phyloP scores from a whole-genome alignment of 2,888 invertebrate genomes.

The Orthonevra nobilis region DNA sequence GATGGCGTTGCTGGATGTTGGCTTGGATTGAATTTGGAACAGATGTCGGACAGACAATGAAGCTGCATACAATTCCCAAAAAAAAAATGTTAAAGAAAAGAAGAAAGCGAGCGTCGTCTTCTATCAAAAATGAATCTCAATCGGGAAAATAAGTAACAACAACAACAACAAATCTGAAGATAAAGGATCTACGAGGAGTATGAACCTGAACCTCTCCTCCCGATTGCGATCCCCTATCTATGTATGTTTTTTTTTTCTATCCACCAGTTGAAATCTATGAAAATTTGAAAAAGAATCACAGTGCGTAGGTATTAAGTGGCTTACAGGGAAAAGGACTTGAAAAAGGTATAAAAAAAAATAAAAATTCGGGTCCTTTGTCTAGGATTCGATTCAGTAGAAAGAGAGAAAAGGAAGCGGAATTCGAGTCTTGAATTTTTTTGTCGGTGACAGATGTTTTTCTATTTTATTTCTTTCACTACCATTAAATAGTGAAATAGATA shows the following conservation, averaged over 20 bases:
- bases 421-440: slow-evolving; percentile 13
- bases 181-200: slow-evolving; percentile 63
- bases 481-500: slow-evolving; percentile 37
- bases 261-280: slow-evolving; percentile 59
- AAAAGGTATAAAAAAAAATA: no score
- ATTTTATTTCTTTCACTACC: no score
- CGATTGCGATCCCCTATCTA: slow-evolving; percentile 21
- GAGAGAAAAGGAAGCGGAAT: slow-evolving; percentile 3
- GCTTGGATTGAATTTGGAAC: slow-evolving; percentile 31
- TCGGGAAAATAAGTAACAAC: slow-evolving; percentile 3
- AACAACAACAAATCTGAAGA: slow-evolving; percentile 20
- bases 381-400: slow-evolving; percentile 33
- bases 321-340: slow-evolving; percentile 38
- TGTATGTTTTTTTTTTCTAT: no score
- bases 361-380: slow-evolving; percentile 61
- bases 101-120: slow-evolving; percentile 18
- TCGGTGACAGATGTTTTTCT: slow-evolving; percentile 62
- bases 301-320: slow-evolving; percentile 67
- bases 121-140: slow-evolving; percentile 12
- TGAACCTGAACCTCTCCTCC: no score
- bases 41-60: slow-evolving; percentile 67
- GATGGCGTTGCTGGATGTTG: slow-evolving; percentile 18
- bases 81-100: slow-evolving; percentile 22
- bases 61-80: slow-evolving; percentile 34
- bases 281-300: slow-evolving; percentile 37